Base-by-base conservation (phyloP, 2,113 vertebrate genomes). In the Cygnus atratus region DNA sequence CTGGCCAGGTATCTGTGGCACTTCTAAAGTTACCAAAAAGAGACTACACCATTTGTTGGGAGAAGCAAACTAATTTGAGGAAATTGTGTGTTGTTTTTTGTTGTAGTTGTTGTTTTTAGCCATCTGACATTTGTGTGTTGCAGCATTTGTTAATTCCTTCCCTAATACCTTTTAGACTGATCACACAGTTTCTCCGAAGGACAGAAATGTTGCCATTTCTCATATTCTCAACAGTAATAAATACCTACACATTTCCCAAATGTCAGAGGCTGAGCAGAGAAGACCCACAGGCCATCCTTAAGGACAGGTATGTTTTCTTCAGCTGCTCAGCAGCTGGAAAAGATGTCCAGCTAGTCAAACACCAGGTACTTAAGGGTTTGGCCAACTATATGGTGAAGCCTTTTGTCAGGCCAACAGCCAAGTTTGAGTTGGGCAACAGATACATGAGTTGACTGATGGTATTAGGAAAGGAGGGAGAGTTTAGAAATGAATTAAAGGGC, bases 401-500 rank as follows among this genome's bases (percentile, higher is more conserved):
- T 75, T 43, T 4, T 70, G 28, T 73, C 2, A 7, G n/a, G 54
- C 13, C 79, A 77, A 25, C 8, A 73, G 35, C 33, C 66, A 85
- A 55, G 5, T 20, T 54, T 54, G 41, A 82, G 20, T 22, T 6
- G 26, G n/a, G 16, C n/a, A 84, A 65, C 21, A 88, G 11, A 48
- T 10, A 14, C 0, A 1, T 8, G 18, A 37, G 37, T 9, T 74
- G 65, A 12, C 8, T 24, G 52, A 35, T 39, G 35, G 4, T 70
- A 39, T 55, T 50, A 71, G 39, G 18, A 89, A 58, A 19, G 25
- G n/a, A 66, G 50, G 22, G 33, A 78, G 52, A 52, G 41, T 11
- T 29, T 2, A 54, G 24, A 83, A 70, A 63, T 31, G 0, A 68
- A 55, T 2, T 41, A 3, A 8, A n/a, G 25, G 8, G 4, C 9